Evolutionary conservation across 2,797 vertebrate genomes (phyloP).

Genomic region (Cynopterus sphinx): DNA sequence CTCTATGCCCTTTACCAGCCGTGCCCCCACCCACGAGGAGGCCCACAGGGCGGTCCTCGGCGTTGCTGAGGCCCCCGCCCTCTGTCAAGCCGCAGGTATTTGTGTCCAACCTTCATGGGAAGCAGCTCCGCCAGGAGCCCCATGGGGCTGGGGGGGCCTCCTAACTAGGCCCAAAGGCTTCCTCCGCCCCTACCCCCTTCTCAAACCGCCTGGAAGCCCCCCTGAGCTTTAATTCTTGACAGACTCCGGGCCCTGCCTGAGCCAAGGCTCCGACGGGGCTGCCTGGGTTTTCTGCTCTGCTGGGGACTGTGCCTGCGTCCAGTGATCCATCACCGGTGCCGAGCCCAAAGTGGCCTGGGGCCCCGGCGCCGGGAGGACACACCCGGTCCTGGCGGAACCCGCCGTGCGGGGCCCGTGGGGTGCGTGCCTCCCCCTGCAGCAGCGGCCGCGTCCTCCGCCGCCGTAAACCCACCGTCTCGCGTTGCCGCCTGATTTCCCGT

Average conservation of each 20-base stretch:
- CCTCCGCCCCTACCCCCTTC: fast-evolving
- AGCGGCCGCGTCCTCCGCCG: fast-evolving
- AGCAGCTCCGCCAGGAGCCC: no score
- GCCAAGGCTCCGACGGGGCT: fast-evolving
- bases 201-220: background rate
- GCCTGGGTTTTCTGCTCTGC: no score
- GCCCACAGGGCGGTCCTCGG: no score
- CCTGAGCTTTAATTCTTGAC: background rate
- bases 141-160: fast-evolving
- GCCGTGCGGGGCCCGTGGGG: fast-evolving
- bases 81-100: no score
- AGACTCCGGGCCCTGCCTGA: fast-evolving
- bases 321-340: fast-evolving
- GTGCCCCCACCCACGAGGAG: no score
- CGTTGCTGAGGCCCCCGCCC: background rate
- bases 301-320: no score
- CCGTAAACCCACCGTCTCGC: background rate
- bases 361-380: background rate
- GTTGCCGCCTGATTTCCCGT: background rate
- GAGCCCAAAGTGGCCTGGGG: background rate
- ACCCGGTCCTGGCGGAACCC: fast-evolving
- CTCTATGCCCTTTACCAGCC: background rate
- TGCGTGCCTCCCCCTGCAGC: background rate
- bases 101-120: background rate
- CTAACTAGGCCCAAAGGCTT: fast-evolving